Base-by-base conservation (phyloP, 2,113 vertebrate species). In the Nanger granti region DNA sequence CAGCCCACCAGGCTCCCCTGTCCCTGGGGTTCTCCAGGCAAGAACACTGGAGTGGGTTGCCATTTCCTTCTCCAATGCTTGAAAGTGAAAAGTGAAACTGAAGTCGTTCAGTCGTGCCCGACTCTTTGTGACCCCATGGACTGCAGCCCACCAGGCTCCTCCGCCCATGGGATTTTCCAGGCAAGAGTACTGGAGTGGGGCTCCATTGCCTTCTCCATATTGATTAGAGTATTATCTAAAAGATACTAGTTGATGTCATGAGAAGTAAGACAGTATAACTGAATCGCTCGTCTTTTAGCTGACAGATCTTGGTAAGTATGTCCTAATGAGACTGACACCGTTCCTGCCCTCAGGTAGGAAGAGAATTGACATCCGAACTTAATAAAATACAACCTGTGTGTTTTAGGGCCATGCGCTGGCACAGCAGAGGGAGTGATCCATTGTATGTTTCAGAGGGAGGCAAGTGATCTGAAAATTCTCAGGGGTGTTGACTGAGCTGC, bases 91-190 rank as follows among this genome's bases (percentile, higher is more conserved):
- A 64, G 60, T 31, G 6, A 64, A 64, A 64, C 12, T 64, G 60
- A 64, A 64, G 29, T 31, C 1, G 6, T 29, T 31, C 28, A 64
- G 60, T 31, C 1, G 5, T 64, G 29, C 13, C 60, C 0, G 0
- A 31, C 60, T 7, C 60, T 15, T 15, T 1, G 6, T 6, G 29
- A 64, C 29, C 29, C 62, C 62, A 64, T 64, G 29, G 13, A 64
- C 62, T 64, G 29, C 29, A 31, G 29, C 29, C 29, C 0, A 7
- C 29, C 13, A 64, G 62, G 62, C 29, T 64, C 62, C 62, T 31
- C 62, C 5, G 0, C 2, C 28, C 60, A 7, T 62, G 60, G 60
- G 60, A 62, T 62, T 62, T 31, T 62, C 60, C 60, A 64, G 60
- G 29, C 60, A 31, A 31, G 60, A 64, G 13, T 0, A 31, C 60